Evolutionary conservation across 2,113 vertebrate genomes (phyloP).

Genomic region (Glaucidium brasilianum): DNA sequence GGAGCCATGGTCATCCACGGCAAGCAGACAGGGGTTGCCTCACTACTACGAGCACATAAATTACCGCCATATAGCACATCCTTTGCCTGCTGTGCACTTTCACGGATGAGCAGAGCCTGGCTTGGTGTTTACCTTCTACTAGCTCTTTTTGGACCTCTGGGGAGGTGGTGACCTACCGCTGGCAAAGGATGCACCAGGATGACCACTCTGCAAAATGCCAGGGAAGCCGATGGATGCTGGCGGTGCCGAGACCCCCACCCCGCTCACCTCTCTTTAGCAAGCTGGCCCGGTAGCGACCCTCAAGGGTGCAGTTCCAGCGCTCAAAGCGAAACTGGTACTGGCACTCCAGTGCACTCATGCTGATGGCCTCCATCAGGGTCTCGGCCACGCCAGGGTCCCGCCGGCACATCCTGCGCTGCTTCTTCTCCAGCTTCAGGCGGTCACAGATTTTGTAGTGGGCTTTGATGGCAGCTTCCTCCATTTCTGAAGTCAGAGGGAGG

Average conservation of each 20-base stretch:
- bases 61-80: neutral
- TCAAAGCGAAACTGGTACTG: conserved; percentile 98
- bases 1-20: neutral
- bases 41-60: neutral
- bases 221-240: rapidly evolving
- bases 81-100: neutral
- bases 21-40: neutral
- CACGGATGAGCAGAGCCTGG: neutral
- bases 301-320: conserved; percentile 97
- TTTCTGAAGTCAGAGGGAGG: conserved; percentile 90
- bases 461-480: conserved; percentile 85
- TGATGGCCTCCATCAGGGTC: conserved; percentile 94
- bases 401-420: conserved; percentile 96
- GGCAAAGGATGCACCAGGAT: rapidly evolving
- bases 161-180: neutral
- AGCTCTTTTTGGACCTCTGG: neutral
- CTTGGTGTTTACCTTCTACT: neutral
- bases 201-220: neutral
- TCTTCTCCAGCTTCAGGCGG: conserved; percentile 96
- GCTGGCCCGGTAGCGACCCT: conserved; percentile 90
- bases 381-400: conserved; percentile 94
- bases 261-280: conserved; percentile 89
- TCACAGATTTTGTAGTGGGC: conserved; percentile 97
- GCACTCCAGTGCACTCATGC: conserved; percentile 94
- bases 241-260: rapidly evolving